Base-by-base conservation (phyloP, 2,113 vertebrate genomes). In the Thermophis baileyi region DNA sequence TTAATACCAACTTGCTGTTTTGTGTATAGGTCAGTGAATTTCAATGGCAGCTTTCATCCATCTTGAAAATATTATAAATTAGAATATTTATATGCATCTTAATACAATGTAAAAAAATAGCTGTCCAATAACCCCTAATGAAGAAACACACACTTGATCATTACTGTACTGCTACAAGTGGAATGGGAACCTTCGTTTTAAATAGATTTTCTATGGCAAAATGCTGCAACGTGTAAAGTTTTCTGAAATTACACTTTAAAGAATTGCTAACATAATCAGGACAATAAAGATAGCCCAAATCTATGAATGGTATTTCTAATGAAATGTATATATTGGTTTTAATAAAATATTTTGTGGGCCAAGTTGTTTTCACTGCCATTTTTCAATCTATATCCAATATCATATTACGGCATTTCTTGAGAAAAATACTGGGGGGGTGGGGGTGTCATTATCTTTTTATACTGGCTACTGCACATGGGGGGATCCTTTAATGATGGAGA, bases 31-130 rank as follows among this genome's bases (percentile, higher is more conserved):
- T 86, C 87, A 88, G 3, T 9, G 10, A 89, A 90, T 92, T 60
- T 44, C 57, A 92, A 74, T 81, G 74, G 27, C 81, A 85, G 35
- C 11, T 81, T 44, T 81, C 74, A 94, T 1, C 3, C 27, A 90
- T 44, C 91, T 1, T 87, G 54, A n/a, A 6, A 85, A 85, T 85
- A 40, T 85, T 81, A 35, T 57, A 91, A 91, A 24, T 12, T 4
- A 90, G 35, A 91, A 24, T n/a, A 54, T 4, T 93, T 91, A 87
- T 53, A 53, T 8, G 88, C 92, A 9, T 8, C 91, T 91, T 90
- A 50, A 49, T 60, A 90, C 30, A 2, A 69, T 27, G 40, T 55
- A 49, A 49, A 49, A 22, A 1, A 51, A 57, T 14, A 89, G 35
- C 74, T 44, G 27, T 57, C 93, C 54, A 0, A 24, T 87, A 54